Conservation (phyloP, 1,140 invertebrate genomes). For the Carposina sasakii region DNA sequence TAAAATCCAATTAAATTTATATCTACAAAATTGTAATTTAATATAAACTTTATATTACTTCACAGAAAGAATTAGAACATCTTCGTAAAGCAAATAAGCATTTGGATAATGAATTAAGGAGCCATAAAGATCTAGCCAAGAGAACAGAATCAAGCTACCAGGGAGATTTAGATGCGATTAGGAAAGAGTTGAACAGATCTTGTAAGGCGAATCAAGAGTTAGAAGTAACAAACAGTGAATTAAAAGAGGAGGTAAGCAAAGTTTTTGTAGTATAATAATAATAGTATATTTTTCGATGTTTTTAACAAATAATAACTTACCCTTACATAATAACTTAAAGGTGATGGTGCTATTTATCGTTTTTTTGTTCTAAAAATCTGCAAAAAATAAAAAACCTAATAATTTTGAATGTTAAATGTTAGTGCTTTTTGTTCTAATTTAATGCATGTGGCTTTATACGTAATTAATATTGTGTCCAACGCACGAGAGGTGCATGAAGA, state of each 20-base stretch:
- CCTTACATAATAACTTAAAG: no score
- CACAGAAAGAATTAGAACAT: constrained; percentile 59
- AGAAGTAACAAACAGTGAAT: constrained; percentile 74
- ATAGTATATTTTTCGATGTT: no score
- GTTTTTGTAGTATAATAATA: no score
- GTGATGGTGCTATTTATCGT: no score
- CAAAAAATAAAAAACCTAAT: no score
- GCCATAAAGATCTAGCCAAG: constrained; percentile 53
- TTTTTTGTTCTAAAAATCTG: no score
- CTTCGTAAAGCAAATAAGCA: constrained; percentile 55
- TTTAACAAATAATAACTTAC: no score
- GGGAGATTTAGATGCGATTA: constrained; percentile 64
- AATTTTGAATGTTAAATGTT: no score
- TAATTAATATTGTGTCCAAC: no score
- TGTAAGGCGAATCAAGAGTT: constrained; percentile 72
- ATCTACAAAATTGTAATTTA: not conserved
- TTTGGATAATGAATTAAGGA: constrained; percentile 63
- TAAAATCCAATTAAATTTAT: not conserved
- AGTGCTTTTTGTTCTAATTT: constrained; percentile 13
- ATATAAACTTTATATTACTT: constrained; percentile 6
- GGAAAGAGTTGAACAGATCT: constrained; percentile 65
- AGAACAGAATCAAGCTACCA: constrained; percentile 63
- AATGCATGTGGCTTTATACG: constrained; percentile 39
- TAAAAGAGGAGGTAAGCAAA: constrained; percentile 74
- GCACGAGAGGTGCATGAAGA: no score